phyloP scores from a whole-genome alignment of 1,140 invertebrate species.

The Hycleus cichorii region DNA sequence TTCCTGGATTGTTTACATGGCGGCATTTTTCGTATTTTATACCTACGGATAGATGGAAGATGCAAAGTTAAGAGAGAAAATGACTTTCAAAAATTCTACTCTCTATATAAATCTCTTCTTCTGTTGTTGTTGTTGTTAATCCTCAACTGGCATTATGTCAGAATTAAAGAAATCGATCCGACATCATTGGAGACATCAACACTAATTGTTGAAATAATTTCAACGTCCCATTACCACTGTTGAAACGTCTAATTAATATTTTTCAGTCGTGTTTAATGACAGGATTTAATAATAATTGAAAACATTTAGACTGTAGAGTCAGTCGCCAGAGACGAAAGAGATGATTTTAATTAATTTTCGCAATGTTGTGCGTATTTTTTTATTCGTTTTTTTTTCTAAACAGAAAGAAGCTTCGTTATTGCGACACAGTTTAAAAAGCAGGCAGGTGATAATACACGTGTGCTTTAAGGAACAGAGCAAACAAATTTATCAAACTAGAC shows the following conservation, averaged over 20 bases:
- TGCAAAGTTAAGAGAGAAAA: slow-evolving; percentile 12
- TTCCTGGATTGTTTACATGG: slow-evolving; percentile 28
- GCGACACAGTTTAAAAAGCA: slow-evolving; percentile 1
- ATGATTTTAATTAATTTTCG: not conserved
- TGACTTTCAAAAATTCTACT: slow-evolving; percentile 19
- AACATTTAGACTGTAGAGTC: slow-evolving; percentile 4
- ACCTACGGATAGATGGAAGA: slow-evolving; percentile 1
- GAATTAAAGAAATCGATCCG: not conserved
- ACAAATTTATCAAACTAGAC: slow-evolving; percentile 17
- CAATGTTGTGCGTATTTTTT: not conserved
- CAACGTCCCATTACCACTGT: not conserved
- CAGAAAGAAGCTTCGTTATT: too few relatives aligned
- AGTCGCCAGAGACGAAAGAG: slow-evolving; percentile 3
- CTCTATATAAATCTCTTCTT: slow-evolving; percentile 1
- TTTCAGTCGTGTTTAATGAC: not conserved
- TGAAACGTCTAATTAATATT: not conserved
- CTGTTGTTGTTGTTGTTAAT: not conserved
- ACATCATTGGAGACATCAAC: too few relatives aligned
- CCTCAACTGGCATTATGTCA: slow-evolving; percentile 12
- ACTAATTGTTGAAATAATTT: not conserved
- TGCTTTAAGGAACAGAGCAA: slow-evolving; percentile 10
- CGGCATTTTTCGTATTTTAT: slow-evolving; percentile 12
- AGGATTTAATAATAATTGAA: not conserved
- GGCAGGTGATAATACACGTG: slow-evolving; percentile 19
- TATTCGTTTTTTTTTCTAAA: slow-evolving; percentile 1